A percentile compares a stretch with the other conserved stretches of the same genome.
Conservation (phyloP, 2,888 invertebrate species). For the Strigamia crassipes region DNA sequence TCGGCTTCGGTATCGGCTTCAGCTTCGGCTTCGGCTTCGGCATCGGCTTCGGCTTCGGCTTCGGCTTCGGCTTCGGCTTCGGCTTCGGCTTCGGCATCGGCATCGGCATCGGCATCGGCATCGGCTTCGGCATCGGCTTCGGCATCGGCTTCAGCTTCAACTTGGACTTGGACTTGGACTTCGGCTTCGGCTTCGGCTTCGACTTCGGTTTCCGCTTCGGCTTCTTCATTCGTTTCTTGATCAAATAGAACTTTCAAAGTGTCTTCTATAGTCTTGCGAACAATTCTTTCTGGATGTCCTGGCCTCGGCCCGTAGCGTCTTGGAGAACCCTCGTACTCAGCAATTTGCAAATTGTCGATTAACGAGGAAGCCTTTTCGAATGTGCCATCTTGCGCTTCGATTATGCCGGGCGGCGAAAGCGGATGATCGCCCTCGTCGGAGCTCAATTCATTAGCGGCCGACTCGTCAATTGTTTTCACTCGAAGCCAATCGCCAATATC, state of each 20-base stretch:
- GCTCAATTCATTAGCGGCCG: constrained; percentile 48
- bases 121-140: too few relatives aligned
- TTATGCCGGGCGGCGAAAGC: neutral
- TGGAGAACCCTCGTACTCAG: constrained; percentile 90
- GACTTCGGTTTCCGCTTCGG: neutral
- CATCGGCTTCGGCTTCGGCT: too few relatives aligned
- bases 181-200: neutral
- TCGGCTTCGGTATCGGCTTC: too few relatives aligned
- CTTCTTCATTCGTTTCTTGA: neutral
- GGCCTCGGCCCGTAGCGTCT: constrained; percentile 76
- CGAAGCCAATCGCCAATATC: constrained; percentile 72
- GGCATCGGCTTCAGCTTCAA: too few relatives aligned
- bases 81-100: too few relatives aligned
- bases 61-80: too few relatives aligned
- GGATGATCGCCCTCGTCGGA: constrained; percentile 48
- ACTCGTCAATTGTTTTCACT: neutral
- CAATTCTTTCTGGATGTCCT: constrained; percentile 48
- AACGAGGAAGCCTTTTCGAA: constrained; percentile 56
- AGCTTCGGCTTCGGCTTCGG: too few relatives aligned
- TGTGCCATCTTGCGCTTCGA: neutral
- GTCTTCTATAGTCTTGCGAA: neutral
- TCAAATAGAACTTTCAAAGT: neutral
- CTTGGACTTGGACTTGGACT: too few relatives aligned
- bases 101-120: too few relatives aligned
- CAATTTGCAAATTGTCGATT: constrained; percentile 85